phyloP scores from a whole-genome alignment of 2,113 vertebrate genomes.

The Heterotilapia buettikoferi region DNA sequence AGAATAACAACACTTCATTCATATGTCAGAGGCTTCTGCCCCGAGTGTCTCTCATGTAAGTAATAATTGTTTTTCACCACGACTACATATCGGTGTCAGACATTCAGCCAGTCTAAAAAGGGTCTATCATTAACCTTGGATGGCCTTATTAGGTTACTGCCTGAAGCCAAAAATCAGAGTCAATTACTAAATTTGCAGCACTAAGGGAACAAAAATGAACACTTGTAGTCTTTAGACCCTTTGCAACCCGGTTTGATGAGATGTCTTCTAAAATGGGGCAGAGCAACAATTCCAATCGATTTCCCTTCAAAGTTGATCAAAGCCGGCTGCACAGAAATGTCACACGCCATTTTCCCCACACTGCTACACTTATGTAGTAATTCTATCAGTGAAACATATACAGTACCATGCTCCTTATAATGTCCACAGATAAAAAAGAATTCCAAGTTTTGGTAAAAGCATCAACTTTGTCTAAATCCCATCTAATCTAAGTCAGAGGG shows the following conservation, averaged over 20 bases:
- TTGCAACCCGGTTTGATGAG: slow-evolving; percentile 48
- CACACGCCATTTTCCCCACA: neutral
- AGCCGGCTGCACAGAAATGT: slow-evolving; percentile 2
- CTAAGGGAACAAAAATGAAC: slow-evolving; percentile 54
- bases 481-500: slow-evolving; percentile 57
- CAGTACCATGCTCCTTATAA: neutral
- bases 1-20: slow-evolving; percentile 6
- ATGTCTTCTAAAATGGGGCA: slow-evolving; percentile 58
- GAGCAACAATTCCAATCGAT: slow-evolving; percentile 52
- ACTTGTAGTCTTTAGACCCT: slow-evolving; percentile 51
- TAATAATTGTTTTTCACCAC: slow-evolving; percentile 61
- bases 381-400: neutral
- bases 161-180: slow-evolving; percentile 70
- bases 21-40: slow-evolving; percentile 49
- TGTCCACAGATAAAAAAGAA: slow-evolving; percentile 8
- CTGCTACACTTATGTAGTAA: neutral
- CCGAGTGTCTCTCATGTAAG: slow-evolving; percentile 50
- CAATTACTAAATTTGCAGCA: slow-evolving; percentile 73
- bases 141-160: slow-evolving; percentile 79
- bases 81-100: slow-evolving; percentile 67
- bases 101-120: slow-evolving; percentile 73
- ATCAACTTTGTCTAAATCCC: slow-evolving; percentile 56
- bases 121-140: slow-evolving; percentile 78
- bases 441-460: slow-evolving; percentile 31
- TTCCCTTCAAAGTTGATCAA: slow-evolving; percentile 53